Evolutionary conservation across 2,113 vertebrate species (phyloP).

Genomic region (Bos taurus): DNA sequence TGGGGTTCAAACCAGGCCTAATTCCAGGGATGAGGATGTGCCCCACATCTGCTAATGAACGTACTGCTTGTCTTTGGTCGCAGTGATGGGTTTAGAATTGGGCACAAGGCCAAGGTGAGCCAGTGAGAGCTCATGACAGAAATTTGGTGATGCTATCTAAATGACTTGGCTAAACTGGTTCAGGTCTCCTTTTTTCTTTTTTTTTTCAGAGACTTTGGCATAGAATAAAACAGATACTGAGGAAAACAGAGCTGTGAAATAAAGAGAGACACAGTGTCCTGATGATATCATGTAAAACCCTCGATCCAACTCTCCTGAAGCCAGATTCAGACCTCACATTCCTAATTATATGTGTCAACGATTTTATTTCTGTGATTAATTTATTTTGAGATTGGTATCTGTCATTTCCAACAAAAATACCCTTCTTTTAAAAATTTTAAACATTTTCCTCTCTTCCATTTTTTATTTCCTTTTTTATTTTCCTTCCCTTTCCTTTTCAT

Average conservation of each 20-base stretch:
- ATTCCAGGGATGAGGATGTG: not conserved
- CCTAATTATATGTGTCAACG: not conserved
- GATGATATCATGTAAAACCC: conserved; percentile 7
- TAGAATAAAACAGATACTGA: not conserved
- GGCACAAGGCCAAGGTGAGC: not conserved
- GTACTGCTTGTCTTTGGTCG: not conserved
- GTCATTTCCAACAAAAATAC: not conserved
- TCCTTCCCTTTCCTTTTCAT: not conserved
- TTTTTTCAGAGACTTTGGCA: not conserved
- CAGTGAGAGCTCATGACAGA: not conserved
- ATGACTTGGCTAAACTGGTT: not conserved
- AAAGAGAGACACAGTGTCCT: not conserved
- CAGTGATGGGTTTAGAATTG: not conserved
- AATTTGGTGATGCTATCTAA: not conserved
- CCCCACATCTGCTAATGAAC: not conserved
- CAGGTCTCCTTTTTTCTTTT: not conserved
- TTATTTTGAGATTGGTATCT: conserved; percentile 1
- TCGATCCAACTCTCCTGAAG: conserved; percentile 7
- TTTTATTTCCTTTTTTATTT: not conserved
- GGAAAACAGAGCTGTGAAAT: conserved; percentile 8
- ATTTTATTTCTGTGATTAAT: conserved; percentile 37
- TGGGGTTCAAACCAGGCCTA: not conserved
- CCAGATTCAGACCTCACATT: not conserved
- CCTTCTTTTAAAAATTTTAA: not conserved
- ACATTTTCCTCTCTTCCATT: not conserved